Conservation (phyloP, 2,113 vertebrate genomes). For the Muntiacus reevesi region DNA sequence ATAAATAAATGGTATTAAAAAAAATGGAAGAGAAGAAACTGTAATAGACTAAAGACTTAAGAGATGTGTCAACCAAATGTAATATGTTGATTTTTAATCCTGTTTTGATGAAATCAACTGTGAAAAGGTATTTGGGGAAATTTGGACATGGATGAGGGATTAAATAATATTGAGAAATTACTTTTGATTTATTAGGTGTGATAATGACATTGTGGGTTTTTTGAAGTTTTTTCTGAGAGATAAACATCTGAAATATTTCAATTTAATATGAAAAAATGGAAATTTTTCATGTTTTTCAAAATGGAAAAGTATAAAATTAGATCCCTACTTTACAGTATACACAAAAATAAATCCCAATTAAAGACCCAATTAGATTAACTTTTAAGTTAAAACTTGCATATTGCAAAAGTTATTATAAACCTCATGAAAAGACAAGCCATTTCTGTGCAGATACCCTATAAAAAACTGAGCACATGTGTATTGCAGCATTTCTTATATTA, state of each 20-base stretch:
- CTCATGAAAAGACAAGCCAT: not conserved
- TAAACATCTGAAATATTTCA: not conserved
- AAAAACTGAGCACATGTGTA: not conserved
- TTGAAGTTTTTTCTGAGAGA: not conserved
- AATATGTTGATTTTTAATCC: not conserved
- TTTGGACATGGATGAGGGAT: not conserved
- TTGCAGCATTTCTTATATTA: not conserved
- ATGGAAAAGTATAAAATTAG: slow-evolving; percentile 8
- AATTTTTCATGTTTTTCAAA: not conserved
- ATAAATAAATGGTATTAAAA: not conserved
- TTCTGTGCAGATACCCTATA: not conserved
- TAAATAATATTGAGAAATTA: not conserved
- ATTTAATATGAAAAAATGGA: not conserved
- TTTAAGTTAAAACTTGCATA: not conserved
- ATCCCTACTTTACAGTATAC: not conserved
- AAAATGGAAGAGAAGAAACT: not conserved
- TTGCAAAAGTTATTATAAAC: not conserved
- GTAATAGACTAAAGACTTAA: not conserved
- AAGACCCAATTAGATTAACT: not conserved
- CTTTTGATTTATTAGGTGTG: not conserved
- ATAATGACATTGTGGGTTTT: not conserved
- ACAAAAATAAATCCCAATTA: slow-evolving; percentile 6
- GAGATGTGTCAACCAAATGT: not conserved
- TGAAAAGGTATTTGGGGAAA: not conserved
- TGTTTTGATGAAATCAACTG: not conserved